These are phyloP conservation scores for Diarsia rubi DNA, from an alignment of 2,888 invertebrate genomes.

Conservation along the genomic window DNA sequence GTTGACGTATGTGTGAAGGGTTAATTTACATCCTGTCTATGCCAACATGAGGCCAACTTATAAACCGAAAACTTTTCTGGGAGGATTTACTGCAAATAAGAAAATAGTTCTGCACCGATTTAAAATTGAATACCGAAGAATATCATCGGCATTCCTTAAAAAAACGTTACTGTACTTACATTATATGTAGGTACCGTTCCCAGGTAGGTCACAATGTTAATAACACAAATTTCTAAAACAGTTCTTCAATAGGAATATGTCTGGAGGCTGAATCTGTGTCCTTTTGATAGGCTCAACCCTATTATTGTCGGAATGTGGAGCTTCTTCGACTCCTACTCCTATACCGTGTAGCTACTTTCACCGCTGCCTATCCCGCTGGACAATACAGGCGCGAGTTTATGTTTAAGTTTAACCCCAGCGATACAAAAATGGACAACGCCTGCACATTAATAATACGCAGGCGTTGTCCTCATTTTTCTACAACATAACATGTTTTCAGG, in stretches of 20 bases:
- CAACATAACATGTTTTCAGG: constrained; percentile 29
- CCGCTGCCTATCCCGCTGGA: not conserved
- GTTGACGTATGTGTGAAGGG: too few relatives aligned
- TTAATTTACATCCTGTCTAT: too few relatives aligned
- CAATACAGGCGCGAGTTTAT: not conserved
- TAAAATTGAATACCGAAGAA: not conserved
- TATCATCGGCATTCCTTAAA: not conserved
- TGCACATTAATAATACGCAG: not conserved
- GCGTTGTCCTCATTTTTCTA: constrained; percentile 9
- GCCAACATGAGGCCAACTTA: not conserved
- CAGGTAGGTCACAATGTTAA: not conserved
- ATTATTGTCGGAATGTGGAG: not conserved
- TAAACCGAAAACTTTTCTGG: not conserved
- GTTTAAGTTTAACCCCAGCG: not conserved
- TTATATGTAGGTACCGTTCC: not conserved
- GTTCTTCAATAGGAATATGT: not conserved
- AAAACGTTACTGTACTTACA: not conserved
- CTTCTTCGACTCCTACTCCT: too few relatives aligned
- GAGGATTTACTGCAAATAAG: not conserved
- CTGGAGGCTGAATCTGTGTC: too few relatives aligned
- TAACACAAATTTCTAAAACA: not conserved
- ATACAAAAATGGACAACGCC: not conserved
- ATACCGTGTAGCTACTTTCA: not conserved
- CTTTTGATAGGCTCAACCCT: not conserved
- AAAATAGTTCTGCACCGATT: too few relatives aligned